These are phyloP conservation scores for Ophioderma brevispina DNA, from an alignment of 35 echinoderm and acorn worm genomes.

Conservation along the genomic window DNA sequence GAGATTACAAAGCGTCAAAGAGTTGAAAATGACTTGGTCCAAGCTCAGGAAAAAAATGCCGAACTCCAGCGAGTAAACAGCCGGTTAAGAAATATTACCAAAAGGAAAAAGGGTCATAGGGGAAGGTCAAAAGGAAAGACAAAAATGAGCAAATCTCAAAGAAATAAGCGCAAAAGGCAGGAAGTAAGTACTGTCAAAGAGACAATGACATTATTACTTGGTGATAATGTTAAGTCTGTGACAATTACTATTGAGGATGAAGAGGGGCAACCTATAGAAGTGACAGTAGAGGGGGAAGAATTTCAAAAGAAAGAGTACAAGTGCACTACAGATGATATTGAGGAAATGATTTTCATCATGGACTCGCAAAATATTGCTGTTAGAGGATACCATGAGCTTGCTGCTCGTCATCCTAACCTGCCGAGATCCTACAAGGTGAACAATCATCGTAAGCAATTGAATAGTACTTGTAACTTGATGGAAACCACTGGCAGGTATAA, in stretches of 20 bases:
- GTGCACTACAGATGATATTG: slow-evolving; percentile 22
- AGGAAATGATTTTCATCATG: slow-evolving; percentile 71
- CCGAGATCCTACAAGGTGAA: slow-evolving; percentile 15
- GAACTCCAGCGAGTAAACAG: no score
- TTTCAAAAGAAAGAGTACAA: slow-evolving; percentile 35
- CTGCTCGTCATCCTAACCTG: background rate
- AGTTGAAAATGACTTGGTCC: no score
- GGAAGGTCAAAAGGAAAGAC: no score
- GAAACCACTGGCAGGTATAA: background rate
- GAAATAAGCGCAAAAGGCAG: no score
- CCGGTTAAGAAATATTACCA: no score
- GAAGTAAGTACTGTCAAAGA: no score
- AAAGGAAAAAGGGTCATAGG: no score
- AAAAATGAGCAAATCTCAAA: no score
- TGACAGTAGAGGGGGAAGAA: slow-evolving; percentile 46
- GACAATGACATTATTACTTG: no score
- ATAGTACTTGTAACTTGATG: background rate
- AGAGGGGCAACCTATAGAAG: slow-evolving; percentile 16
- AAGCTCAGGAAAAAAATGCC: no score
- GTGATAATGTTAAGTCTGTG: slow-evolving; percentile 23
- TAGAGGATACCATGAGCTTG: slow-evolving; percentile 48
- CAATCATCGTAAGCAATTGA: slow-evolving; percentile 34
- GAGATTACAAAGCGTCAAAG: background rate
- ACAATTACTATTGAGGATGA: slow-evolving; percentile 6
- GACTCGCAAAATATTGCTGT: slow-evolving; percentile 42